A percentile compares a stretch with the other conserved stretches of the same genome.
Conservation (phyloP, 2,113 vertebrate species). For the Lontra canadensis region DNA sequence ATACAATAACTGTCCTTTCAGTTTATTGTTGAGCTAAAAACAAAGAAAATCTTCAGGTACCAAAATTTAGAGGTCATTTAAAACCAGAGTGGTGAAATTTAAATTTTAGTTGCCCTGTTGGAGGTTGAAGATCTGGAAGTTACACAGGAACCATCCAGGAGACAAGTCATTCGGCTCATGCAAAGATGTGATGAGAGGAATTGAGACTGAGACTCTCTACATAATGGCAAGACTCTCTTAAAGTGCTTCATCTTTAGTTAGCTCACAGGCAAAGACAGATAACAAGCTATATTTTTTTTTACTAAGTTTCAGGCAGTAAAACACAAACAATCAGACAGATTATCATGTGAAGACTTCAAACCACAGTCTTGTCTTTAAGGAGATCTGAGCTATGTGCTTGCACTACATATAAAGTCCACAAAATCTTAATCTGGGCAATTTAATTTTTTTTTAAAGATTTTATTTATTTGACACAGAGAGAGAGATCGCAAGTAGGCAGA, state of each 20-base stretch:
- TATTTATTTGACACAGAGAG: too few species aligned
- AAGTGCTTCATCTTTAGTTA: background rate
- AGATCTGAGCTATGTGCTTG: background rate
- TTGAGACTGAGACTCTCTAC: background rate
- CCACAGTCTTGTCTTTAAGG: background rate
- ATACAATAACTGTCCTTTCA: background rate
- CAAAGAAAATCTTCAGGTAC: background rate
- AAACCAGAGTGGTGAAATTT: background rate
- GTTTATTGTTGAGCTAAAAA: background rate
- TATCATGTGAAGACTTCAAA: background rate
- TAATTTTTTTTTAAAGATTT: background rate
- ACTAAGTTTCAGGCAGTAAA: background rate
- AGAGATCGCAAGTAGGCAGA: too few species aligned
- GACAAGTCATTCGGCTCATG: background rate
- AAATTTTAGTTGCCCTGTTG: background rate
- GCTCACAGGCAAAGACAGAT: background rate
- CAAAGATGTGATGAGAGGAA: background rate
- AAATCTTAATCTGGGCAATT: background rate
- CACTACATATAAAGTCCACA: rapidly evolving
- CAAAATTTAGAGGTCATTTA: background rate
- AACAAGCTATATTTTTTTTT: background rate
- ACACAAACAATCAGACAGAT: background rate
- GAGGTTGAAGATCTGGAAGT: background rate
- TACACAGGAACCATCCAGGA: background rate
- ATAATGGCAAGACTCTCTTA: background rate